Percentiles rank a stretch among this genome's conserved stretches.
These are phyloP conservation scores for Omphaloscelis lunosa DNA, from an alignment of 2,888 invertebrate genomes.

Conservation along the genomic window DNA sequence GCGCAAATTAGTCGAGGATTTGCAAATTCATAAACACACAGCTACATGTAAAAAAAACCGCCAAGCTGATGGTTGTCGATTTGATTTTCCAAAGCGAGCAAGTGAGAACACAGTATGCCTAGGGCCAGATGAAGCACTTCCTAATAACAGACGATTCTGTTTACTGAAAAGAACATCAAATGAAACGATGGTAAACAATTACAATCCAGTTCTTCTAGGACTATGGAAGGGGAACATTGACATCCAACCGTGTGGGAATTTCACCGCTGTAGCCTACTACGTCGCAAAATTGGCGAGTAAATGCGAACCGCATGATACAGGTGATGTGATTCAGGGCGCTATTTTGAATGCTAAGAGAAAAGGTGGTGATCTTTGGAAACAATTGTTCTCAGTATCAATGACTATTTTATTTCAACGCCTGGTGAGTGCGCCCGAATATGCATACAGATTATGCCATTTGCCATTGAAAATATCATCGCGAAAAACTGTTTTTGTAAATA, in stretches of 20 bases:
- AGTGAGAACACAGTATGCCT: constrained; percentile 58
- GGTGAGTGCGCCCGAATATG: constrained; percentile 70
- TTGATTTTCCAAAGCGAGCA: constrained; percentile 62
- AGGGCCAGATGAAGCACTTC: constrained; percentile 66
- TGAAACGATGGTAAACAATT: constrained; percentile 70
- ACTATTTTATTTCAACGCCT: constrained; percentile 65
- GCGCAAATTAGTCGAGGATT: constrained; percentile 7
- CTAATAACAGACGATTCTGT: constrained; percentile 71
- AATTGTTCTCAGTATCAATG: constrained; percentile 66
- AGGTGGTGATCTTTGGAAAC: constrained; percentile 58
- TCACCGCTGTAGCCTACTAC: constrained; percentile 72
- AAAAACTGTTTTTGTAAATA: constrained; percentile 69
- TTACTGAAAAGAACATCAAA: constrained; percentile 64
- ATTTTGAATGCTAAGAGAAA: constrained; percentile 59
- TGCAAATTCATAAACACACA: constrained; percentile 66
- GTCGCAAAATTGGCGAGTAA: constrained; percentile 70
- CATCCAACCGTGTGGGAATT: constrained; percentile 72
- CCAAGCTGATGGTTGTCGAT: constrained; percentile 51
- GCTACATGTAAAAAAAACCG: constrained; percentile 62
- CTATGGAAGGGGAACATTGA: constrained; percentile 75
- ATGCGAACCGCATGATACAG: constrained; percentile 67
- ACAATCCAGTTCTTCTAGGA: constrained; percentile 64
- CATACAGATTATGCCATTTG: constrained; percentile 70
- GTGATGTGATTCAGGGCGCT: constrained; percentile 63
- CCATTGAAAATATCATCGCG: constrained; percentile 62